These are phyloP conservation scores for Desmodus rotundus DNA, from an alignment of 2,113 vertebrate species.

Conservation along the genomic window DNA sequence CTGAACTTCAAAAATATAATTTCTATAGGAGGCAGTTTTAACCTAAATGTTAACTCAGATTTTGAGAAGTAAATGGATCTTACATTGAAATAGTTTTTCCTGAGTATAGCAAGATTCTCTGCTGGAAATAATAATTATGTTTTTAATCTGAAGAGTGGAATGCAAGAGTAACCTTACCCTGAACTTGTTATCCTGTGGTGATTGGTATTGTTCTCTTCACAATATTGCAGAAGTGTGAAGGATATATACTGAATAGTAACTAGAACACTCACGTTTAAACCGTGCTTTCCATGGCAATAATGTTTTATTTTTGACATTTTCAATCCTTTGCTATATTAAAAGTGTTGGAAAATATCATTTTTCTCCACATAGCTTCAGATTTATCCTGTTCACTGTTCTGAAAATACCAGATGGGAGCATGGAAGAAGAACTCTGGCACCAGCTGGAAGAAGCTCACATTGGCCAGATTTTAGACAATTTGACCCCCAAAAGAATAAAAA, in stretches of 20 bases:
- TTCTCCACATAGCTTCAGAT: slow-evolving; percentile 26
- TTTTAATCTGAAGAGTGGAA: neutral
- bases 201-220: neutral
- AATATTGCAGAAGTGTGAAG: neutral
- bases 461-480: slow-evolving; percentile 28
- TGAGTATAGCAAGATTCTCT: neutral
- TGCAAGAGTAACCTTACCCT: neutral
- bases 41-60: neutral
- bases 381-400: slow-evolving; percentile 25
- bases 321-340: slow-evolving; percentile 27
- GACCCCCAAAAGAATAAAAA: neutral
- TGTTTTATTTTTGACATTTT: slow-evolving; percentile 31
- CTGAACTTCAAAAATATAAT: neutral
- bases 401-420: slow-evolving; percentile 63
- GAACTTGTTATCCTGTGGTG: neutral
- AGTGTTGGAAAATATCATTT: slow-evolving; percentile 36
- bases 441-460: slow-evolving; percentile 20
- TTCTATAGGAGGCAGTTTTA: neutral
- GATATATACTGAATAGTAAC: neutral
- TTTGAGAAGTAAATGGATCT: neutral
- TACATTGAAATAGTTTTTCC: neutral
- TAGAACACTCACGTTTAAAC: neutral
- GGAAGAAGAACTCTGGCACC: slow-evolving; percentile 22
- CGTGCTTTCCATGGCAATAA: neutral
- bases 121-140: neutral